These are phyloP conservation scores for Rhagium mordax DNA, from an alignment of 2,888 invertebrate species.

Conservation along the genomic window DNA sequence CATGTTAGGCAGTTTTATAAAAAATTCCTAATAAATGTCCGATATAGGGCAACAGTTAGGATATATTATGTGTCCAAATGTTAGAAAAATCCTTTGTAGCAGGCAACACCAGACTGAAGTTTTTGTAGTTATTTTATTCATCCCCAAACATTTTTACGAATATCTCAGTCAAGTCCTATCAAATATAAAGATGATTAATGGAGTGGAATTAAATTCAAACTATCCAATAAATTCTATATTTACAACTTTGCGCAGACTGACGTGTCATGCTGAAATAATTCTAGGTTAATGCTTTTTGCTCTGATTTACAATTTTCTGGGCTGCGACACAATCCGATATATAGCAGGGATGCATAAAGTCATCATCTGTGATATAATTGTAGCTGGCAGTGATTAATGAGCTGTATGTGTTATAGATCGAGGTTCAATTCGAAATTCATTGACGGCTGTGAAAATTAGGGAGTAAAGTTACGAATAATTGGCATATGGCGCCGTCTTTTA, in stretches of 20 bases:
- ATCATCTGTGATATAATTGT: not conserved
- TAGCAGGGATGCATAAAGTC: not conserved
- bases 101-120: too few relatives aligned
- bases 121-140: too few relatives aligned
- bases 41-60: too few relatives aligned
- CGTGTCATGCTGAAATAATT: not conserved
- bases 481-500: not conserved
- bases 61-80: too few relatives aligned
- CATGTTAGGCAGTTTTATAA: too few relatives aligned
- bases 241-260: not conserved
- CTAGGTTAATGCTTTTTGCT: constrained; percentile 5
- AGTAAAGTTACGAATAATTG: not conserved
- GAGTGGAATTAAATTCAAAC: not conserved
- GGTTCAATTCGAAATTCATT: not conserved
- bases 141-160: not conserved
- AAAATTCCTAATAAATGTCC: too few relatives aligned
- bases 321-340: not conserved
- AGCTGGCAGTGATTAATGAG: not conserved
- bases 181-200: not conserved
- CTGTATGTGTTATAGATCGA: not conserved
- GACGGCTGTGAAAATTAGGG: not conserved
- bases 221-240: not conserved
- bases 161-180: not conserved
- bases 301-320: constrained; percentile 11
- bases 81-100: too few relatives aligned